Conservation (phyloP, 2,888 invertebrate genomes). For the Odontocerum albicorne region DNA sequence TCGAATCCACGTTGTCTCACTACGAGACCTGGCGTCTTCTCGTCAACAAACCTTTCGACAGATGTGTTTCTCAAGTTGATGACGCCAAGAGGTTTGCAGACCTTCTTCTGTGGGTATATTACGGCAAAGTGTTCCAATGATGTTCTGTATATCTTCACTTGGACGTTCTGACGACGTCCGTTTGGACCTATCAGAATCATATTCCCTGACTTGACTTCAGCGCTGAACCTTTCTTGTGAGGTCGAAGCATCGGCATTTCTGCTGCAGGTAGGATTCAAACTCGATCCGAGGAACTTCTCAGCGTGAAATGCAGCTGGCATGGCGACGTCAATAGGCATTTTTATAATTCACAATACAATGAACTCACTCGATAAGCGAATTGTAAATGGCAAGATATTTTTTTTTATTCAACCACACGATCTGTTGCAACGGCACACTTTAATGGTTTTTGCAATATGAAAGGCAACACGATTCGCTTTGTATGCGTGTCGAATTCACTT, state of each 20-base stretch:
- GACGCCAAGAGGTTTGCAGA: slow-evolving; percentile 63
- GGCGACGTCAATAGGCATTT: slow-evolving; percentile 35
- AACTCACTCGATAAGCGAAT: no score
- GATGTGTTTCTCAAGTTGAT: slow-evolving; percentile 62
- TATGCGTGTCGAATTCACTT: slow-evolving; percentile 1
- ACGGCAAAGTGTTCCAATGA: slow-evolving; percentile 67
- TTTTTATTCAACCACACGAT: no score
- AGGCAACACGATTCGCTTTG: no score
- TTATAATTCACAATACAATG: slow-evolving; percentile 2
- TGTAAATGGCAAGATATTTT: no score
- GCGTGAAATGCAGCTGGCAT: slow-evolving; percentile 34
- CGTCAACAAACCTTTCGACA: slow-evolving; percentile 56
- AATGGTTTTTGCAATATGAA: no score
- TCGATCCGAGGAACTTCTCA: slow-evolving; percentile 28
- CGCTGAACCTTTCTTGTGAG: slow-evolving; percentile 24
- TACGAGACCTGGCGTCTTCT: slow-evolving; percentile 50
- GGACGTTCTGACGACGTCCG: slow-evolving; percentile 61
- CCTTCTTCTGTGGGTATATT: slow-evolving; percentile 64
- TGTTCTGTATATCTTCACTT: slow-evolving; percentile 65
- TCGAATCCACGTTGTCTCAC: slow-evolving; percentile 66
- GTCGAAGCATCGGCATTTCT: slow-evolving; percentile 4
- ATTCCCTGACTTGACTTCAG: slow-evolving; percentile 65
- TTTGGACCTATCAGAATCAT: slow-evolving; percentile 60
- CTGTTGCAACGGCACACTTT: no score
- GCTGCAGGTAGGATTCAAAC: slow-evolving; percentile 24